Evolutionary conservation across 2,113 vertebrate genomes (phyloP).

Genomic region (Excalfactoria chinensis): DNA sequence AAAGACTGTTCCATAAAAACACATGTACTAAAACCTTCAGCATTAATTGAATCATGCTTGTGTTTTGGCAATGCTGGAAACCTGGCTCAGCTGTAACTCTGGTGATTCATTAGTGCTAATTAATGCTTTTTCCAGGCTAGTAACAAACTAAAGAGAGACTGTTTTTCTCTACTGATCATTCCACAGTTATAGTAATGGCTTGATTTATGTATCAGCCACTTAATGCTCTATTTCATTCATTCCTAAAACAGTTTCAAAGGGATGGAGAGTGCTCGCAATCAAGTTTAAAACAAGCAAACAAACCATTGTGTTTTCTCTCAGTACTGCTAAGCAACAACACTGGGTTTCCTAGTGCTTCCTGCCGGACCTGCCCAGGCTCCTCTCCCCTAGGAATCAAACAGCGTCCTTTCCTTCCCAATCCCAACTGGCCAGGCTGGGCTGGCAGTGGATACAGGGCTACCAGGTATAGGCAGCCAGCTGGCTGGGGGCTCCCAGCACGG

Average conservation of each 20-base stretch:
- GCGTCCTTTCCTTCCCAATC: background rate
- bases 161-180: constrained; percentile 72
- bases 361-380: background rate
- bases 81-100: constrained; percentile 50
- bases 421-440: rapidly evolving
- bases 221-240: constrained; percentile 54
- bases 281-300: constrained; percentile 9
- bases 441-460: background rate
- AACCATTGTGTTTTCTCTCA: background rate
- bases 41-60: constrained; percentile 77
- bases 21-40: constrained; percentile 63
- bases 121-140: constrained; percentile 73
- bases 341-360: background rate
- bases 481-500: rapidly evolving
- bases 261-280: background rate
- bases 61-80: constrained; percentile 67
- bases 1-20: constrained; percentile 69
- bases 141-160: constrained; percentile 68
- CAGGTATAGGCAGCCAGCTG: rapidly evolving
- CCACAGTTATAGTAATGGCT: constrained; percentile 71
- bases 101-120: constrained; percentile 82
- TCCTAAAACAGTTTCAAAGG: constrained; percentile 51
- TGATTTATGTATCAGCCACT: constrained; percentile 65
- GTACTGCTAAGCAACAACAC: background rate
- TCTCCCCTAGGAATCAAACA: background rate